phyloP scores from a whole-genome alignment of 2,888 invertebrate genomes.

The Unio pictorum region DNA sequence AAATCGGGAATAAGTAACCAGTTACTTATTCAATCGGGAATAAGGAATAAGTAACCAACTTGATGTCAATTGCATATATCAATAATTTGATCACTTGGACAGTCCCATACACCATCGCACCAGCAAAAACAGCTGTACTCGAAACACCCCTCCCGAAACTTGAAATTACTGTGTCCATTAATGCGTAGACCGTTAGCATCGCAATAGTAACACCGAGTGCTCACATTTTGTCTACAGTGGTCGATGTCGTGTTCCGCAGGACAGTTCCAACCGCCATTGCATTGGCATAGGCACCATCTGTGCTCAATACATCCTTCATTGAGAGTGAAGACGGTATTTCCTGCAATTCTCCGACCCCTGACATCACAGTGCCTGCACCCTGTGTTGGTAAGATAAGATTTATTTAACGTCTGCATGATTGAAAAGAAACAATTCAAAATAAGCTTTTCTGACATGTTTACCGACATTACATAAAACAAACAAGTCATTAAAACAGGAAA shows the following conservation, averaged over 20 bases:
- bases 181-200: slow-evolving; percentile 31
- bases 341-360: slow-evolving; percentile 18
- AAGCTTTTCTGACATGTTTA: too few species aligned
- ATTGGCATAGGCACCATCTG: slow-evolving; percentile 27
- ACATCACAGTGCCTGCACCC: slow-evolving; percentile 33
- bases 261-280: slow-evolving; percentile 45
- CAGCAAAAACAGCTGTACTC: slow-evolving; percentile 47
- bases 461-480: too few species aligned
- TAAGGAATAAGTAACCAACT: too few species aligned
- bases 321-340: slow-evolving; percentile 32
- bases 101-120: slow-evolving; percentile 47
- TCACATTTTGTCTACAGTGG: slow-evolving; percentile 35
- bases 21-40: too few species aligned
- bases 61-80: slow-evolving; percentile 52
- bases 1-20: too few species aligned
- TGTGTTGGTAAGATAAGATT: slow-evolving; percentile 10
- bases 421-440: too few species aligned
- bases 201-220: slow-evolving; percentile 47
- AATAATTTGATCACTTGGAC: slow-evolving; percentile 34
- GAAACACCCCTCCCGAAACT: slow-evolving; percentile 34
- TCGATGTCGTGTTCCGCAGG: slow-evolving; percentile 39
- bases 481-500: too few species aligned
- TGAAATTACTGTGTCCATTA: slow-evolving; percentile 30
- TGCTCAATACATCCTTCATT: slow-evolving; percentile 5
- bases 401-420: too few species aligned